These are phyloP conservation scores for Netelia melanura DNA, from an alignment of 2,888 invertebrate species.

Conservation along the genomic window DNA sequence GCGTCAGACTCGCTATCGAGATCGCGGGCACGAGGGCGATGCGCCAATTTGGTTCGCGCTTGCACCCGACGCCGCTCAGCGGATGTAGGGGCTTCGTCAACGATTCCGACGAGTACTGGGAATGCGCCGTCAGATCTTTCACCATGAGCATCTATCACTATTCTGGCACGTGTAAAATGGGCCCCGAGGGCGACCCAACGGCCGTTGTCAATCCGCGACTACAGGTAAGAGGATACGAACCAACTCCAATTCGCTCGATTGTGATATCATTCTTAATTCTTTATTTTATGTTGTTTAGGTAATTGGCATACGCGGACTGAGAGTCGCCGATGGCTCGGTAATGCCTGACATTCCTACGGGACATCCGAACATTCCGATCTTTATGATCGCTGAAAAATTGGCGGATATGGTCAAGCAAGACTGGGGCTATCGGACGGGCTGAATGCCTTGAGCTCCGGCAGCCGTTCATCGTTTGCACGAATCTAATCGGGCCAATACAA, in stretches of 20 bases:
- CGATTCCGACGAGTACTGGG: conserved; percentile 88
- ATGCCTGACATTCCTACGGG: conserved; percentile 88
- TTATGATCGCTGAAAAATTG: conserved; percentile 90
- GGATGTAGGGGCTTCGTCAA: conserved; percentile 85
- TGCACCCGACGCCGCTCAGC: conserved; percentile 86
- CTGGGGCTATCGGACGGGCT: conserved; percentile 82
- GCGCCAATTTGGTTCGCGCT: conserved; percentile 86
- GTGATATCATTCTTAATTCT: background rate
- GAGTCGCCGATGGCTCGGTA: conserved; percentile 89
- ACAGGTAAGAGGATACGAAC: conserved; percentile 80
- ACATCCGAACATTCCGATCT: conserved; percentile 88
- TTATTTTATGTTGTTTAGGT: conserved; percentile 65
- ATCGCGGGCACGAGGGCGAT: conserved; percentile 87
- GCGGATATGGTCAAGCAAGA: conserved; percentile 87
- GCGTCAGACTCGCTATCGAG: conserved; percentile 86
- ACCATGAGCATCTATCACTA: conserved; percentile 88
- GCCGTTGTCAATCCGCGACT: conserved; percentile 89
- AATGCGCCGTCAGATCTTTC: conserved; percentile 86
- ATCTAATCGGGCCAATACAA: too few relatives aligned
- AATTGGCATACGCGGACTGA: conserved; percentile 86
- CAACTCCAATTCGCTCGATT: too few relatives aligned
- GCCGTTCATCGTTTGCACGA: too few relatives aligned
- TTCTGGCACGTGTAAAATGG: conserved; percentile 89
- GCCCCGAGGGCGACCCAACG: conserved; percentile 86
- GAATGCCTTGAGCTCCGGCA: conserved; percentile 15